Base-by-base conservation (phyloP, 2,888 invertebrate genomes). In the Sinohyriopsis cumingii region DNA sequence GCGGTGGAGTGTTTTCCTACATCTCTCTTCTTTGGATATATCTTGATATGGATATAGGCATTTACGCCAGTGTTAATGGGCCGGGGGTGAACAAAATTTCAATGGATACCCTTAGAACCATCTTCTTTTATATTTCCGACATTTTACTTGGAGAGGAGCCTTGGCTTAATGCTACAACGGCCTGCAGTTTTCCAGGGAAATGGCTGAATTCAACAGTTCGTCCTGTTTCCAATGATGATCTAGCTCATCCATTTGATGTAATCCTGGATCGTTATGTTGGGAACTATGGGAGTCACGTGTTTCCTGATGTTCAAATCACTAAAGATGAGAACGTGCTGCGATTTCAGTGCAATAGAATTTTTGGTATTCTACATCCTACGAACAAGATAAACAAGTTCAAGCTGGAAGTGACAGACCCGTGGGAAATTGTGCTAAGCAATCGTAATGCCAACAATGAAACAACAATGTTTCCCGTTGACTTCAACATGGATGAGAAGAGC, bases 11-110 rank as follows among this genome's bases (percentile, higher is more conserved):
- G 7, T 78, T 78, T 61, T 63, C 75, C 5, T 76, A 73, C 25
- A 63, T 73, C 1, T 75, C 78, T 12, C 66, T 71, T 3, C 25
- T 75, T 1, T 78, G 78, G 78, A 24, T 78, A 22, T 78, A 62
- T 64, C 73, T 70, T 1, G 70, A 76, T 45, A 33, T 69, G 5
- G 33, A 70, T 12, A 33, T 72, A 7, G 73, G 75, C 2, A 55
- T 78, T 18, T 75, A 67, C 55, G 67, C 60, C 33, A 76, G 63
- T 28, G 53, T 70, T 1, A 78, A 78, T 62, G 78, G 78, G 1
- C 78, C 75, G 9, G 75, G 68, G 1, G 53, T 67, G 18, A 70
- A 64, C 9, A 22, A 33, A 20, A 25, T 54, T n/a, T 57, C 71
- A 3, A 64, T 65, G 1, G 55, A 64, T 45, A 69, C 68, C 9